phyloP scores from a whole-genome alignment of 2,888 invertebrate genomes.

The Platycheirus albimanus region DNA sequence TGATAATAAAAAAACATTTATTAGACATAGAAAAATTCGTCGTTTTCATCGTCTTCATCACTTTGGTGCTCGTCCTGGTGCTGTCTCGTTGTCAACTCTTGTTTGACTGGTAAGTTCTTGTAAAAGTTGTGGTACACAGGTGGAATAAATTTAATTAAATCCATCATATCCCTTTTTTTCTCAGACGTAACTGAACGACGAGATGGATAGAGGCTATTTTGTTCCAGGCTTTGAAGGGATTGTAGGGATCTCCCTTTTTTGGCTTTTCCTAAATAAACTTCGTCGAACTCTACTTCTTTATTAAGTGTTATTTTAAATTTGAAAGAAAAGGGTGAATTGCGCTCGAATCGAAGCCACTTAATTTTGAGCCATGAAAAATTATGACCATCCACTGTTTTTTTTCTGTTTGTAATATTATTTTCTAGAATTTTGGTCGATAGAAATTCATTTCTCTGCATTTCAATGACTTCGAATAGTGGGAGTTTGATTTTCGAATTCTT shows the following conservation, averaged over 20 bases:
- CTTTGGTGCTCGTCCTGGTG: conserved; percentile 3
- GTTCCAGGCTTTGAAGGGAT: neutral
- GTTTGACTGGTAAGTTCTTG: conserved; percentile 3
- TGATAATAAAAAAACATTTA: no score
- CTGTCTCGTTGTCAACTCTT: neutral
- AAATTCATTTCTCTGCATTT: conserved; percentile 4
- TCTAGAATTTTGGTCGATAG: neutral
- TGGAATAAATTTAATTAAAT: conserved; percentile 10
- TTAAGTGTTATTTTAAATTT: conserved; percentile 5
- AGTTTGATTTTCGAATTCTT: neutral
- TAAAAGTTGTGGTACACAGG: neutral
- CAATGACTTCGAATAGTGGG: conserved; percentile 4
- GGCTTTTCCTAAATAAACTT: conserved; percentile 1
- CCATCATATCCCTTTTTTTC: conserved; percentile 12
- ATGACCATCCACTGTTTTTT: conserved; percentile 16
- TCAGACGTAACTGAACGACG: conserved; percentile 14
- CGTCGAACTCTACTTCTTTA: neutral
- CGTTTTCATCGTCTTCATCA: neutral
- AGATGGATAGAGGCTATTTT: neutral
- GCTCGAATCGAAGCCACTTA: conserved; percentile 1
- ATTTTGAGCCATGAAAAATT: conserved; percentile 29
- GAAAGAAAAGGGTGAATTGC: conserved; percentile 4
- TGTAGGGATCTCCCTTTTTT: neutral
- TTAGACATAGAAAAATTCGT: conserved; percentile 6
- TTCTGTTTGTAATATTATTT: conserved; percentile 10